These are phyloP conservation scores for Rhinogobio ventralis DNA, from an alignment of 2,797 vertebrate species.

Conservation along the genomic window DNA sequence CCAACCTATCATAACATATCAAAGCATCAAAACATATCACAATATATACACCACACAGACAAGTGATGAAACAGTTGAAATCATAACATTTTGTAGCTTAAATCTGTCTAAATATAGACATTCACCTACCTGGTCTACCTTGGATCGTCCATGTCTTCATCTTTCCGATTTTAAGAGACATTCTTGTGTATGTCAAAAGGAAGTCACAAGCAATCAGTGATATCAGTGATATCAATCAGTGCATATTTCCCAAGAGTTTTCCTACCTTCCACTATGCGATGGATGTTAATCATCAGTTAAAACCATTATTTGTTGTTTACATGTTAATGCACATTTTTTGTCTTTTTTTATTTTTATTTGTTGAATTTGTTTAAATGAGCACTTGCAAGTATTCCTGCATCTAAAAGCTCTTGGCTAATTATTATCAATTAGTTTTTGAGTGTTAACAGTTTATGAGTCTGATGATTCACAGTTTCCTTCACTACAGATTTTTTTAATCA, in stretches of 20 bases:
- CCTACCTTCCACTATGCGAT: background rate
- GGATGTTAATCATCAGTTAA: constrained; percentile 4
- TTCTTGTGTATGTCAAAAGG: background rate
- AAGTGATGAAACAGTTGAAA: background rate
- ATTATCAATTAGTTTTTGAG: background rate
- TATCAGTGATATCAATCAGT: background rate
- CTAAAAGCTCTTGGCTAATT: background rate
- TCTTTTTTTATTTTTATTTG: background rate
- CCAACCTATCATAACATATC: constrained; percentile 48
- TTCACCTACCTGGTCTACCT: background rate
- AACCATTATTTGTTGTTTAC: constrained; percentile 31
- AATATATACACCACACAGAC: background rate
- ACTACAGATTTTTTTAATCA: background rate
- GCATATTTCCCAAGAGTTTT: background rate
- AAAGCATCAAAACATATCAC: constrained; percentile 21
- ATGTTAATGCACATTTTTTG: constrained; percentile 4
- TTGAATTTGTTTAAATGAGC: background rate
- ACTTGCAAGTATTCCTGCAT: constrained; percentile 26
- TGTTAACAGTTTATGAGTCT: background rate
- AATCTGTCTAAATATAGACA: constrained; percentile 37
- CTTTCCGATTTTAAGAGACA: background rate
- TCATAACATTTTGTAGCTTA: constrained; percentile 32
- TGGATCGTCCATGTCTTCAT: background rate
- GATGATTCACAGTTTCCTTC: background rate
- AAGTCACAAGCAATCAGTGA: background rate